These are phyloP conservation scores for Psittacara wagleri DNA, from an alignment of 2,113 vertebrate species.

Conservation along the genomic window DNA sequence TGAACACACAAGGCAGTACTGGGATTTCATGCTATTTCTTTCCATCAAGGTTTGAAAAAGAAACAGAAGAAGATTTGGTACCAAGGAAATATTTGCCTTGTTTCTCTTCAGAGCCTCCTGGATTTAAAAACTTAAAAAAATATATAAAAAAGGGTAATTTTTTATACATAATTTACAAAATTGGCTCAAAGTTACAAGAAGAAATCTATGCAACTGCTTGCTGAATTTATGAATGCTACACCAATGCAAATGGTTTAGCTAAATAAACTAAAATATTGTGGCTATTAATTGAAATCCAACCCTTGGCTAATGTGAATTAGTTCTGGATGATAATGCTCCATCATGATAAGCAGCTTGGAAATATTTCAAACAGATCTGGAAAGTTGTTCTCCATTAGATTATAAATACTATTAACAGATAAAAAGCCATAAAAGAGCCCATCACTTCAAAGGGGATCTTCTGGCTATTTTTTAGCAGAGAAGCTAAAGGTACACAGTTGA, in stretches of 20 bases:
- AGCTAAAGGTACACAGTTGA: not conserved
- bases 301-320: constrained; percentile 58
- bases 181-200: not conserved
- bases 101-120: not conserved
- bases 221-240: not conserved
- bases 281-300: constrained; percentile 50
- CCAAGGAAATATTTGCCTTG: not conserved
- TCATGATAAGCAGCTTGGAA: constrained; percentile 52
- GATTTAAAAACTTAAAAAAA: not conserved
- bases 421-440: not conserved
- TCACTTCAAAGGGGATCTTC: constrained; percentile 50
- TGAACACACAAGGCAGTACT: not conserved
- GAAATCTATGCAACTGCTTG: not conserved
- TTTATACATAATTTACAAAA: not conserved
- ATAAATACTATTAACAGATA: constrained; percentile 56
- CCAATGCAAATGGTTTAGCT: not conserved
- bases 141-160: fast-evolving
- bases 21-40: not conserved
- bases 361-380: constrained; percentile 59
- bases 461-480: not conserved
- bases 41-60: not conserved
- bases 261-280: constrained; percentile 38
- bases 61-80: not conserved
- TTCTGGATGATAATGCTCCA: constrained; percentile 37
- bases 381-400: constrained; percentile 43